These are phyloP conservation scores for Whitmania pigra DNA, from an alignment of 1,140 invertebrate genomes.

Conservation along the genomic window DNA sequence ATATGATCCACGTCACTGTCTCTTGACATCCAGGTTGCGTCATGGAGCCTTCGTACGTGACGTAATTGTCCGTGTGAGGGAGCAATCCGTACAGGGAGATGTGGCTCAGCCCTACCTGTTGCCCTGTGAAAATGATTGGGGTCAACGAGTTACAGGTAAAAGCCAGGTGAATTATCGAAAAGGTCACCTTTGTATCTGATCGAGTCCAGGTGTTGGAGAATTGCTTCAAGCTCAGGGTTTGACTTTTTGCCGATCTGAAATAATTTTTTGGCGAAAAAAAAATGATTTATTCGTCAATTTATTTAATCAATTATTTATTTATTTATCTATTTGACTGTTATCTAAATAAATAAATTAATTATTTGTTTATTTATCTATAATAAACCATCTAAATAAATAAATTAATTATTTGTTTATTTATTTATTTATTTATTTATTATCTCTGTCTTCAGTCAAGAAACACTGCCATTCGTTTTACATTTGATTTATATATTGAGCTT, in stretches of 20 bases:
- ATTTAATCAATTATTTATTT: no score
- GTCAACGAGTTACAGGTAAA: background rate
- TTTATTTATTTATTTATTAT: no score
- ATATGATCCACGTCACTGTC: conserved; percentile 72
- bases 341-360: no score
- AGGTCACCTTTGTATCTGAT: conserved; percentile 23
- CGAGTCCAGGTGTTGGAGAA: conserved; percentile 18
- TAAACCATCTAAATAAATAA: no score
- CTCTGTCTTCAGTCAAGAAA: no score
- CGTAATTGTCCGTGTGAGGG: conserved; percentile 75
- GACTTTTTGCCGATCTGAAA: conserved; percentile 18
- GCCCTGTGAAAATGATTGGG: conserved; percentile 46
- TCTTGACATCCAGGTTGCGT: conserved; percentile 63
- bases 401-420: no score
- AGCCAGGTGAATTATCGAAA: background rate
- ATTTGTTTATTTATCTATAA: no score
- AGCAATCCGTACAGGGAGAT: conserved; percentile 67
- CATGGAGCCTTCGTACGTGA: conserved; percentile 92
- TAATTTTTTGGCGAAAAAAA: no score
- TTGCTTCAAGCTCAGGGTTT: conserved; percentile 21
- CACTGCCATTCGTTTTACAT: no score
- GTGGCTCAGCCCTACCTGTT: conserved; percentile 63
- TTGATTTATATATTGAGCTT: no score
- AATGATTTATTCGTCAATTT: no score
- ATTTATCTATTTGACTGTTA: no score